Base-by-base conservation (phyloP, 2,113 vertebrate genomes). In the Haplochromis vanheusdeni region DNA sequence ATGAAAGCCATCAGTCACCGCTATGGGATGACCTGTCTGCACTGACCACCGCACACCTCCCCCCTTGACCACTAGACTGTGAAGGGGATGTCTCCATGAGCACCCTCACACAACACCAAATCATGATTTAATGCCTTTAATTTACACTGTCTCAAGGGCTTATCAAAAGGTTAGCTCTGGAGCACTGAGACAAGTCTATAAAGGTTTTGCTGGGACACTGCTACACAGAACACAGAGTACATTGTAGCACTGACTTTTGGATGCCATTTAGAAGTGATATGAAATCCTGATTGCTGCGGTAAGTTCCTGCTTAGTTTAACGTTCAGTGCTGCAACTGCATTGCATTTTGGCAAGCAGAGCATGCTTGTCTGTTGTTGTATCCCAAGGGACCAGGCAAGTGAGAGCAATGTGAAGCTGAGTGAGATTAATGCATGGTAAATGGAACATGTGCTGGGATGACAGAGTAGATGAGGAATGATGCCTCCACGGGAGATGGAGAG, bases 61-160 rank as follows among this genome's bases (percentile, higher is more conserved):
- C 89, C 90, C 97, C 96, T 68, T 96, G 94, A 95, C 93, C 95
- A 94, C 89, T 95, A 96, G 96, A 96, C 97, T 97, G 97, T 98
- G 98, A 99, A 98, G 98, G 97, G 97, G 97, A 98, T 95, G 96
- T 97, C 97, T 97, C 97, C 96, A 96, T 97, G 97, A 97, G 96
- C 97, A 95, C 94, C 95, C 97, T 96, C 96, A 86, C 91, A 89
- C 93, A 33, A 81, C 89, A 85, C 89, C 91, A 94, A 95, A 95
- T 97, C 97, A 96, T 98, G 98, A 98, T 98, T 98, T 98, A 99
- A 97, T 97, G 97, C 97, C 97, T 97, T 98, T 98, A 97, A 98
- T 98, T 97, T 97, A 95, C 90, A 97, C 97, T 95, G 96, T 97
- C 97, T 97, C 97, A 86, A 90, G 93, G 93, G 90, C 91, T 93